Evolutionary conservation across 2,797 vertebrate species (phyloP).

Genomic region (Muscicapa striata): DNA sequence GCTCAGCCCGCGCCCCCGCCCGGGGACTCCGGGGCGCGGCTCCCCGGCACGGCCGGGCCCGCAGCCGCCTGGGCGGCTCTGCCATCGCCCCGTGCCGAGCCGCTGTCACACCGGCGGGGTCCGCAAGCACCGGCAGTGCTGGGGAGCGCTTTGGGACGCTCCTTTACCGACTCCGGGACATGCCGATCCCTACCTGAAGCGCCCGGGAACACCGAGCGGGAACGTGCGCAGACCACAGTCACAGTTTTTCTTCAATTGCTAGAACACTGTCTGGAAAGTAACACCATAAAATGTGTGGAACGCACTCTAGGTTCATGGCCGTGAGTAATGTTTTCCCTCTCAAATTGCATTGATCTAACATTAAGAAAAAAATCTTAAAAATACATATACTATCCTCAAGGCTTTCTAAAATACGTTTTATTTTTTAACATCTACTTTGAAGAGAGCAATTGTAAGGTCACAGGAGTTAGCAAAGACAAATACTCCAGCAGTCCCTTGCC

Average conservation of each 20-base stretch:
- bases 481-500: fast-evolving
- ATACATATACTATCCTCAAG: background rate
- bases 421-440: background rate
- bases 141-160: background rate
- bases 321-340: background rate
- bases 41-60: background rate
- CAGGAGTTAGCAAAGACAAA: background rate
- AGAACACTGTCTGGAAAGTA: background rate
- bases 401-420: background rate
- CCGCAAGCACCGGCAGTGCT: fast-evolving
- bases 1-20: background rate
- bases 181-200: background rate
- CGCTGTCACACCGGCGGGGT: background rate
- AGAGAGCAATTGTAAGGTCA: background rate
- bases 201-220: background rate
- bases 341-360: background rate
- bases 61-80: background rate
- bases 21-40: background rate
- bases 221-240: fast-evolving
- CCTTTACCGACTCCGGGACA: fast-evolving
- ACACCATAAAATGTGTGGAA: background rate
- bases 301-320: fast-evolving
- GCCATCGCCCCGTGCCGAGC: background rate
- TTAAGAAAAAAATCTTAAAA: background rate
- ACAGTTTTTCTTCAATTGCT: fast-evolving